Base-by-base conservation (phyloP, 2,888 invertebrate species). In the Eudemis profundana region DNA sequence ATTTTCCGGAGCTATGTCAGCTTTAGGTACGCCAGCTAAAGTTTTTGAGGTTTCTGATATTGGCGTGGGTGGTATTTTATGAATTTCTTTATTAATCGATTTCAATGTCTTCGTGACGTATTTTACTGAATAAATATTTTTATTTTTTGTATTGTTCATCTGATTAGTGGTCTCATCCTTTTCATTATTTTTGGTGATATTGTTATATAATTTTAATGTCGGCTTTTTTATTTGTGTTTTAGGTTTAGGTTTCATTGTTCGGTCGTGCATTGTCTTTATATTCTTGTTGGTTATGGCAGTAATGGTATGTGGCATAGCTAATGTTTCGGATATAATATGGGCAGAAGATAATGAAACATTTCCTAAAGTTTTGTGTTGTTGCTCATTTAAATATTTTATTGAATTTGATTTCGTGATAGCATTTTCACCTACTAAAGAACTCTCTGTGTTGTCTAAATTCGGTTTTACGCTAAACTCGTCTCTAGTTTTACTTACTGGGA, bases 61-160 rank as follows among this genome's bases (percentile, higher is more conserved):
- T 21, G 93, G 92, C 1, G 84, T 83, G 1, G 84, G 73, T 12
- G 93, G 92, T 74, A 90, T 82, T 80, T 92, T 90, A 63, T 92
- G 92, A 68, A 92, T 93, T 78, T 93, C 93, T 74, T 90, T 92
- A 69, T 93, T 93, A 40, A 93, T 88, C 0, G 92, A 92, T 72
- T 92, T 93, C 46, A 91, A 74, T 23, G 82, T 73, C 77, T 90
- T 90, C 1, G 77, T 62, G 44, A 74, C 70, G 61, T 79, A 77
- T 71, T 86, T 88, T 44, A 86, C 82, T 3, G 75, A 66, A 2
- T 68, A 54, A 14, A 72, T 49, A 15, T 69, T 68, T 77, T 85
- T 87, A 63, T 78, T 77, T 74, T 83, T 87, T 4, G 85, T 85
- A 71, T 86, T 85, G 46, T 84, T 86, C 15, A 78, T 78, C 64